A percentile compares a stretch with the other conserved stretches of the same genome.
Evolutionary conservation across 2,888 invertebrate species (phyloP).

Genomic region (Entomobrya multifasciata): DNA sequence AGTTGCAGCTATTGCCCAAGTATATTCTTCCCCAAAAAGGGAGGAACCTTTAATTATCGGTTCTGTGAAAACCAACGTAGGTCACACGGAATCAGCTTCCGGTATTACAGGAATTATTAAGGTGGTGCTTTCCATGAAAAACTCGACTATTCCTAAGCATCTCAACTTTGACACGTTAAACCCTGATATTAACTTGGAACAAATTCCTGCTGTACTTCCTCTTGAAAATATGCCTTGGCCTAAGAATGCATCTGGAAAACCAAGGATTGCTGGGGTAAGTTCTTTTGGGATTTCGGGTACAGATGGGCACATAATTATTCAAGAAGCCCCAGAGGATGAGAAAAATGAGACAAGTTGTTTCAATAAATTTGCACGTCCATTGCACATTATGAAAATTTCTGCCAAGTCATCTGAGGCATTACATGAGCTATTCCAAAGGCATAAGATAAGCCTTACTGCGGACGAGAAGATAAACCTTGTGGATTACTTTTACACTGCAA

Average conservation of each 20-base stretch:
- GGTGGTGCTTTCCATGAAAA: slow-evolving; percentile 62
- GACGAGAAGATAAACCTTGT: no score
- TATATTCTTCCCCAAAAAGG: slow-evolving; percentile 37
- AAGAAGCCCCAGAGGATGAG: slow-evolving; percentile 51
- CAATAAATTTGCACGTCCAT: no score
- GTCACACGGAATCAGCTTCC: slow-evolving; percentile 71
- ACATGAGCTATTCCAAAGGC: no score
- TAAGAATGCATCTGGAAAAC: neutral
- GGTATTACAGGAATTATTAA: slow-evolving; percentile 72
- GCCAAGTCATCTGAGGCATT: no score
- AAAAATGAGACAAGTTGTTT: no score
- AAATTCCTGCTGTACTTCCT: slow-evolving; percentile 72
- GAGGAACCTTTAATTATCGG: slow-evolving; percentile 63
- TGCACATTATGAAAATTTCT: neutral
- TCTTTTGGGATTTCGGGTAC: slow-evolving; percentile 68
- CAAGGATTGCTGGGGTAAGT: slow-evolving; percentile 63
- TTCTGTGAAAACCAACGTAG: slow-evolving; percentile 74
- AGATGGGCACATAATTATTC: slow-evolving; percentile 57
- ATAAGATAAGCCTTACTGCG: no score
- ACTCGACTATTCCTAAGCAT: slow-evolving; percentile 71
- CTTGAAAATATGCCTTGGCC: slow-evolving; percentile 40
- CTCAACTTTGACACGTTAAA: slow-evolving; percentile 59
- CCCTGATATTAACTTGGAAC: slow-evolving; percentile 68
- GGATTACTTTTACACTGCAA: no score
- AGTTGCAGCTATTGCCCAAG: slow-evolving; percentile 64